phyloP scores from a whole-genome alignment of 2,888 invertebrate species.

The Spisula solida region DNA sequence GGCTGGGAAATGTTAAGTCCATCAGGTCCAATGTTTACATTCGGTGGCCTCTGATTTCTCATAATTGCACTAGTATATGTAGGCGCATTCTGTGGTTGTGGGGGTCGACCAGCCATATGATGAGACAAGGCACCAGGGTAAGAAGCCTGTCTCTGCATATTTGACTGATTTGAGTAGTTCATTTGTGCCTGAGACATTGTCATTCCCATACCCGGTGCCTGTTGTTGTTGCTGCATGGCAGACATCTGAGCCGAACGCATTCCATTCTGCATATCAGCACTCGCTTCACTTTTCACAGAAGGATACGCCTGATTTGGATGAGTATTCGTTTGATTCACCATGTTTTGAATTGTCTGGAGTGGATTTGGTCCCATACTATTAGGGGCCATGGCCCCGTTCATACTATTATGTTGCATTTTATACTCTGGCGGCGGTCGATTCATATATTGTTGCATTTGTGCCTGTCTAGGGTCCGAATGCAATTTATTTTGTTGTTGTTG shows the following conservation, averaged over 20 bases:
- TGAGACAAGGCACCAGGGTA: slow-evolving; percentile 74
- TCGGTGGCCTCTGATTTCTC: slow-evolving; percentile 89
- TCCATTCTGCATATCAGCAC: slow-evolving; percentile 75
- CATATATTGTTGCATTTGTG: slow-evolving; percentile 86
- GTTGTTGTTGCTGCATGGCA: slow-evolving; percentile 74
- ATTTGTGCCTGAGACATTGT: slow-evolving; percentile 68
- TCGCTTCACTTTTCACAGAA: slow-evolving; percentile 80
- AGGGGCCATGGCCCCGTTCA: slow-evolving; percentile 63
- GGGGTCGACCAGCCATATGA: slow-evolving; percentile 69
- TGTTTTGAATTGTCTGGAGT: slow-evolving; percentile 86
- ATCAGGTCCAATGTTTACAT: slow-evolving; percentile 90
- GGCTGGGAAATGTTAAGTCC: slow-evolving; percentile 88
- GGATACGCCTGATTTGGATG: slow-evolving; percentile 75
- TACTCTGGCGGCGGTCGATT: slow-evolving; percentile 95
- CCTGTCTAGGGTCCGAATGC: slow-evolving; percentile 63
- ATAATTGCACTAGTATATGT: slow-evolving; percentile 86
- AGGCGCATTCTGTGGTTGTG: slow-evolving; percentile 67
- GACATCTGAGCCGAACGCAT: slow-evolving; percentile 80
- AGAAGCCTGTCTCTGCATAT: slow-evolving; percentile 76
- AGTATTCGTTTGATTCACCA: slow-evolving; percentile 89
- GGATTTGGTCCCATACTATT: slow-evolving; percentile 80
- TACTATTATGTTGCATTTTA: slow-evolving; percentile 88
- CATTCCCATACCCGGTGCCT: slow-evolving; percentile 48
- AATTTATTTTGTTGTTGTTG: slow-evolving; percentile 62
- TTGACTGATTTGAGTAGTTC: slow-evolving; percentile 70